A percentile compares a stretch with the other conserved stretches of the same genome.
Conservation (phyloP, 37 sponge, comb jelly and placozoan species). For the Agelas oroides region DNA sequence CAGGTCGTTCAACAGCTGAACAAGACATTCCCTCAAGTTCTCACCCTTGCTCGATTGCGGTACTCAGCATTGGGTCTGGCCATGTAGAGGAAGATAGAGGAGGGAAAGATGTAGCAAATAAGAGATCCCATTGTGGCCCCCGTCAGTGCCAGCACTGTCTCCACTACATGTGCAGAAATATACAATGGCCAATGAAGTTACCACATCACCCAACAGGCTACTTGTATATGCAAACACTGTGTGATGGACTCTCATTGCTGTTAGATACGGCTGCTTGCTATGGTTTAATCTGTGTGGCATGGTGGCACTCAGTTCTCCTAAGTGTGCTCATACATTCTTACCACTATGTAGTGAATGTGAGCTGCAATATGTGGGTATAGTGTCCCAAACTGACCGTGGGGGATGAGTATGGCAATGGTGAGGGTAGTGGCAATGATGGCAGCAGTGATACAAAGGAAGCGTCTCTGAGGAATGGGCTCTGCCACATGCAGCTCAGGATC, state of each 20-base stretch:
- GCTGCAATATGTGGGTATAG: no score
- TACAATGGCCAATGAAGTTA: no score
- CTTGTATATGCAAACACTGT: no score
- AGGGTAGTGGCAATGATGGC: slow-evolving; percentile 59
- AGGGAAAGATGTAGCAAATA: slow-evolving; percentile 84
- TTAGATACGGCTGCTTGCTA: no score
- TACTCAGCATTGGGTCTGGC: slow-evolving; percentile 31
- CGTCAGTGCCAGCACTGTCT: slow-evolving; percentile 71
- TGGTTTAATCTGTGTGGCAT: no score
- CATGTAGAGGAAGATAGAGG: slow-evolving; percentile 64
- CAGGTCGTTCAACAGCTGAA: background rate
- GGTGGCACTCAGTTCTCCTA: no score
- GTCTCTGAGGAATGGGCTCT: slow-evolving; percentile 53
- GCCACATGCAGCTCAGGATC: slow-evolving; percentile 30
- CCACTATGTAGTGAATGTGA: no score
- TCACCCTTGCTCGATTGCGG: slow-evolving; percentile 45
- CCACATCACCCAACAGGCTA: no score
- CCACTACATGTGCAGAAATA: slow-evolving; percentile 74
- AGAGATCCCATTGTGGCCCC: slow-evolving; percentile 81
- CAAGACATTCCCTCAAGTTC: no score
- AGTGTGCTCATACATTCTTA: no score
- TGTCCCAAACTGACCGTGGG: slow-evolving; percentile 81
- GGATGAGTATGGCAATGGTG: slow-evolving; percentile 65
- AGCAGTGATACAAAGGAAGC: slow-evolving; percentile 66
- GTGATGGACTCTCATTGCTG: no score